Evolutionary conservation across 2,888 invertebrate genomes (phyloP).

Genomic region (Parnassius orleans): DNA sequence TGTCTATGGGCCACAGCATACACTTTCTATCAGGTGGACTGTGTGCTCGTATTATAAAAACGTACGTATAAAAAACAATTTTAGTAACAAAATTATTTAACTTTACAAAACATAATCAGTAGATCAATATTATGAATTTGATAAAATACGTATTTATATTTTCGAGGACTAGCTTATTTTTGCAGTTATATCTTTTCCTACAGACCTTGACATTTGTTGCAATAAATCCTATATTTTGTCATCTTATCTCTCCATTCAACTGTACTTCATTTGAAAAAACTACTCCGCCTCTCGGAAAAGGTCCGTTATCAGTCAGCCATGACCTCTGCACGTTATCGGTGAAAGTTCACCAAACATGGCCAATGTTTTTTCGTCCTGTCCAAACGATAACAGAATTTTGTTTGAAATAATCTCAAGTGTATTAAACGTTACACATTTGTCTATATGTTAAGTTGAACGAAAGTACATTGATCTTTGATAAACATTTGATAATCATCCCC

Average conservation of each 20-base stretch:
- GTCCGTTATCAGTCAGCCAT: slow-evolving; percentile 39
- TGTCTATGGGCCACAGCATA: no score
- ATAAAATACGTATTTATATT: no score
- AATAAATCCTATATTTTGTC: slow-evolving; percentile 12
- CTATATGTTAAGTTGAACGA: no score
- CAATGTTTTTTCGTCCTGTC: slow-evolving; percentile 34
- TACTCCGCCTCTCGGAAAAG: slow-evolving; percentile 32
- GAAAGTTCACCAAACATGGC: slow-evolving; percentile 36
- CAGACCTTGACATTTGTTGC: slow-evolving; percentile 5
- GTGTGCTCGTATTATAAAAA: no score
- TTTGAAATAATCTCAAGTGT: slow-evolving; percentile 6
- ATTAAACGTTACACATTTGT: background rate
- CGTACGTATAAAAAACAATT: no score
- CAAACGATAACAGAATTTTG: slow-evolving; percentile 34
- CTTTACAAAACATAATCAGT: no score
- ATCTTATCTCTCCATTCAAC: slow-evolving; percentile 18
- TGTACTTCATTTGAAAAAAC: slow-evolving; percentile 31
- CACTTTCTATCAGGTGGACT: no score
- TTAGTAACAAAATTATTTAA: no score
- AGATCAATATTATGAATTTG: no score
- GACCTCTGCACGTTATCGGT: slow-evolving; percentile 40
- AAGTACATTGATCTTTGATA: no score
- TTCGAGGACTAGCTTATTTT: background rate
- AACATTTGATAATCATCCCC: no score
- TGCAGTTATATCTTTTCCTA: background rate